A percentile compares a stretch with the other conserved stretches of the same genome.
phyloP scores from a whole-genome alignment of 2,113 vertebrate species.

The Ceyx melanurus region DNA sequence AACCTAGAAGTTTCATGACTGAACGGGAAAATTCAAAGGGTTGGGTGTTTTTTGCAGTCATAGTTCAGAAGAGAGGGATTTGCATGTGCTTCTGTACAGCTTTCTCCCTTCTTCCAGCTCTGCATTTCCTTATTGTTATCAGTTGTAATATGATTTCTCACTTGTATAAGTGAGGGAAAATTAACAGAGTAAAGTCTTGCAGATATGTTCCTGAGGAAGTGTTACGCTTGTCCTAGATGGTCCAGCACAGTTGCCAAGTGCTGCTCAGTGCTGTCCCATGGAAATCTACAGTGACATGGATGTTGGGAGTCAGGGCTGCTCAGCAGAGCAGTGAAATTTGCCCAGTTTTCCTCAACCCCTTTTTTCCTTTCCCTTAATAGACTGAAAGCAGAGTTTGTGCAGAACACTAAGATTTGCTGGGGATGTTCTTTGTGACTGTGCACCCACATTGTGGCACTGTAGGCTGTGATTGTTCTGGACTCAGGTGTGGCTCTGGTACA shows the following conservation, averaged over 20 bases:
- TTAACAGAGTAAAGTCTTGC: not conserved
- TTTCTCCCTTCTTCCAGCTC: not conserved
- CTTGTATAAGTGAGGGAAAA: not conserved
- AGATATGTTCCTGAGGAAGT: not conserved
- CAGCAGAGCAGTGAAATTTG: not conserved
- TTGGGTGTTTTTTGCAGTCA: not conserved
- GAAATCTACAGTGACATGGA: accelerated
- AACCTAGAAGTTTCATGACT: not conserved
- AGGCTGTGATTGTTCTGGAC: not conserved
- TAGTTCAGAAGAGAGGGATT: not conserved
- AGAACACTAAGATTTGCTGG: not conserved
- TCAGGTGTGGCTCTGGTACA: accelerated
- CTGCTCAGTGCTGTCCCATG: not conserved
- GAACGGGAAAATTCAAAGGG: slow-evolving; percentile 14
- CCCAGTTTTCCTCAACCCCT: not conserved
- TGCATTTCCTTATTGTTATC: not conserved
- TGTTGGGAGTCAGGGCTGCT: not conserved
- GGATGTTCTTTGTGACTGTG: accelerated
- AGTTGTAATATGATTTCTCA: not conserved
- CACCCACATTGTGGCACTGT: accelerated
- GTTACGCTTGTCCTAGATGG: not conserved
- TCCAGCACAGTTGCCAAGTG: not conserved
- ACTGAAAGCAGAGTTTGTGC: not conserved
- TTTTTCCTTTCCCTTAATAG: not conserved
- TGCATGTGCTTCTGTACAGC: not conserved